phyloP scores from a whole-genome alignment of 2,797 vertebrate species.

The Coracias cyanogaster region DNA sequence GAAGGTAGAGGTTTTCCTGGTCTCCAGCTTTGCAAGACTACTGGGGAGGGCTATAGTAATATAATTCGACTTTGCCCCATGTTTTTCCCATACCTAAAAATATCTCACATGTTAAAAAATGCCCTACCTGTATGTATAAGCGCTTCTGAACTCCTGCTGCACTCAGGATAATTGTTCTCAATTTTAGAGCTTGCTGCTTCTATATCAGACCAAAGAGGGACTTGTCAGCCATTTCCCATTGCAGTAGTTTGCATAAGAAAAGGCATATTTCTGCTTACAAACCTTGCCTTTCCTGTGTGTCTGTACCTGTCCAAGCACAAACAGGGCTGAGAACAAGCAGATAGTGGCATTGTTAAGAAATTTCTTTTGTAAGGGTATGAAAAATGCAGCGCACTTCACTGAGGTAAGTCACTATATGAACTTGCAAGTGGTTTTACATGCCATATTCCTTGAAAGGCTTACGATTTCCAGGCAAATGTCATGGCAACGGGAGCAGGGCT shows the following conservation, averaged over 20 bases:
- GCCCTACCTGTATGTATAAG: background rate
- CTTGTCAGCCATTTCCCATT: slow-evolving; percentile 18
- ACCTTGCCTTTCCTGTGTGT: accelerated
- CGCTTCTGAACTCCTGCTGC: background rate
- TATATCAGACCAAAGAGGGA: background rate
- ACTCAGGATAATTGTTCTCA: slow-evolving; percentile 17
- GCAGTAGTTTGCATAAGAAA: background rate
- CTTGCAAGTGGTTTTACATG: background rate
- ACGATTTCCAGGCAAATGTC: background rate
- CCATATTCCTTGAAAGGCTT: background rate
- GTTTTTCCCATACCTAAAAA: slow-evolving; percentile 1
- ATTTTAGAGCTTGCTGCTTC: slow-evolving; percentile 24
- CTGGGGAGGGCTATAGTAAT: background rate
- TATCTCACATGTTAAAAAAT: background rate
- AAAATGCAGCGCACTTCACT: background rate
- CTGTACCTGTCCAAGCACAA: background rate
- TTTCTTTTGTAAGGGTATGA: background rate
- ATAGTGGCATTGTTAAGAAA: background rate
- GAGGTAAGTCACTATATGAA: background rate
- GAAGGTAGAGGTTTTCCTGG: background rate
- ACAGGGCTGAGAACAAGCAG: background rate
- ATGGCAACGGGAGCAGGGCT: accelerated
- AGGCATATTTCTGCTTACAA: background rate
- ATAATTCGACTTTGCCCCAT: background rate
- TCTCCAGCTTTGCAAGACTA: background rate